phyloP scores from a whole-genome alignment of 2,113 vertebrate species.

The Amblyopsis rosae region DNA sequence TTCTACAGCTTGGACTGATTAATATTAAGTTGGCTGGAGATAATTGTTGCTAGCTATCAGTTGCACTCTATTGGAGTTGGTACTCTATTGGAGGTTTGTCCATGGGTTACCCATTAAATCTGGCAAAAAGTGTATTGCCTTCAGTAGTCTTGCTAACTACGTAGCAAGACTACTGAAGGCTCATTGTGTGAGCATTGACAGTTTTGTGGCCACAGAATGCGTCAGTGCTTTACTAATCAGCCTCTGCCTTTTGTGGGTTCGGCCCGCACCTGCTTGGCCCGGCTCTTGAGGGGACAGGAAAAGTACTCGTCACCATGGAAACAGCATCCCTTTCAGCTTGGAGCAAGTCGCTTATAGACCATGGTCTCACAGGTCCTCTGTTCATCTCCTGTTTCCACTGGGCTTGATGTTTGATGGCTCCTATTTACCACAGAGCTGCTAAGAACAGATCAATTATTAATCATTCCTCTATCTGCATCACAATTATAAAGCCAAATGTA shows the following conservation, averaged over 20 bases:
- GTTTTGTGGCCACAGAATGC: constrained; percentile 51
- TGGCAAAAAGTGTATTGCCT: constrained; percentile 3
- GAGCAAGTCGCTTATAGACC: constrained; percentile 58
- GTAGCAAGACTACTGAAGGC: constrained; percentile 44
- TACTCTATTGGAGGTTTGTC: constrained; percentile 1
- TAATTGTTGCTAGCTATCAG: constrained; percentile 5
- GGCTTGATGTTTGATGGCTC: constrained; percentile 37
- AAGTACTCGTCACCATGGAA: constrained; percentile 73
- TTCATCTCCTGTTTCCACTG: neutral
- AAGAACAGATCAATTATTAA: constrained; percentile 74
- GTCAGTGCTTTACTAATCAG: constrained; percentile 63
- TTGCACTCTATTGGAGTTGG: neutral
- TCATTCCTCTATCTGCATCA: constrained; percentile 27
- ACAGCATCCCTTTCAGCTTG: constrained; percentile 73
- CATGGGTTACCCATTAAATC: constrained; percentile 18
- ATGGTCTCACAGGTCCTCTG: constrained; percentile 44
- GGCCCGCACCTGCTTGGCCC: constrained; percentile 66
- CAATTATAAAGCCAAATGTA: constrained; percentile 29
- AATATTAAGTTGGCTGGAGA: no score
- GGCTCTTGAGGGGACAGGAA: constrained; percentile 56
- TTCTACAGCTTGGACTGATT: no score
- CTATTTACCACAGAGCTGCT: constrained; percentile 37
- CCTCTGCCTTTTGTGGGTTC: constrained; percentile 55
- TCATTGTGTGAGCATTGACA: constrained; percentile 52
- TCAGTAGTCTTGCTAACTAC: constrained; percentile 22